These are phyloP conservation scores for Sus cebifrons DNA, from an alignment of 2,797 vertebrate genomes.

Conservation along the genomic window DNA sequence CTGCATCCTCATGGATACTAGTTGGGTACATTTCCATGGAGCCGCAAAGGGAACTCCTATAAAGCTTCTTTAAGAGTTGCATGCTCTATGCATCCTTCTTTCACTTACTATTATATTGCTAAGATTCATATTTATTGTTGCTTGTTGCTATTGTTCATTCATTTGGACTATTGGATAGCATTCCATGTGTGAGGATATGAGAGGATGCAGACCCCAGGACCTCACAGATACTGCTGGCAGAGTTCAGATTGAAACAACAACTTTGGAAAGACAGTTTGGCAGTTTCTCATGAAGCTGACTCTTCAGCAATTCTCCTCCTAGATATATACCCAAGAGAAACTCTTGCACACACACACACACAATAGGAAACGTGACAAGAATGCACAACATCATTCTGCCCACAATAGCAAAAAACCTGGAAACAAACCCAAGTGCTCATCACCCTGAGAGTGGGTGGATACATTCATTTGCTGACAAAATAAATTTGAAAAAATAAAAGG, in stretches of 20 bases:
- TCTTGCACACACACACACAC: too few species aligned
- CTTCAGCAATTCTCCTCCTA: background rate
- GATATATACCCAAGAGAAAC: background rate
- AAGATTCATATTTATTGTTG: background rate
- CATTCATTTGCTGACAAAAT: constrained; percentile 20
- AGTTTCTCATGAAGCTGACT: background rate
- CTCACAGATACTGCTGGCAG: background rate
- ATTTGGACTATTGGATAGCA: background rate
- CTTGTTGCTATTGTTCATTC: background rate
- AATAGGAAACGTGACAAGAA: background rate
- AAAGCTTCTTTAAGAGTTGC: background rate
- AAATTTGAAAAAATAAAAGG: constrained; percentile 16
- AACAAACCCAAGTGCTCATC: background rate
- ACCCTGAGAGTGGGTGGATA: background rate
- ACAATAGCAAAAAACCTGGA: background rate
- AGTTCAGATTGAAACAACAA: background rate
- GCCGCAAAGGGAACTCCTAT: too few species aligned
- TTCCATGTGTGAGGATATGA: background rate
- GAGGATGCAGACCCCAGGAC: background rate
- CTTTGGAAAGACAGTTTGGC: constrained; percentile 1
- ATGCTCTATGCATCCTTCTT: background rate
- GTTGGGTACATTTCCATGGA: too few species aligned
- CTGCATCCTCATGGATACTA: too few species aligned
- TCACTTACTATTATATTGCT: background rate
- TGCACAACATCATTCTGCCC: background rate